Percentiles rank a stretch among this genome's conserved stretches.
These are phyloP conservation scores for Xylophagus ater DNA, from an alignment of 2,888 invertebrate species.

Conservation along the genomic window DNA sequence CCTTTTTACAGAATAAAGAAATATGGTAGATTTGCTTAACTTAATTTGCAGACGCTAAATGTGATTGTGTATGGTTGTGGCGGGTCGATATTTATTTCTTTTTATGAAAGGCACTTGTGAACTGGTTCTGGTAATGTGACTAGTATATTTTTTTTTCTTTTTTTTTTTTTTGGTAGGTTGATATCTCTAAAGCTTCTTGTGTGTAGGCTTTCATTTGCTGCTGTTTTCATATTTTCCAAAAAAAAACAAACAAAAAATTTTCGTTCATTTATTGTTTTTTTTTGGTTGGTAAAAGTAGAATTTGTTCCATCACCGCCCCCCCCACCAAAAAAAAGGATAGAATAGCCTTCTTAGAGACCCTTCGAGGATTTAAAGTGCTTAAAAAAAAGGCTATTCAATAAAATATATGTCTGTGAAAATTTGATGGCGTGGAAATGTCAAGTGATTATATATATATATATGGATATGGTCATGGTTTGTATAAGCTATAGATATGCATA, in stretches of 20 bases:
- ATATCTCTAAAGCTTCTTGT: neutral
- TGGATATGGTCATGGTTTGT: no score
- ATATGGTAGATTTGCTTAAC: slow-evolving; percentile 21
- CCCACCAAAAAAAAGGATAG: no score
- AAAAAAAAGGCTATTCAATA: slow-evolving; percentile 10
- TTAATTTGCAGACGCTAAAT: slow-evolving; percentile 22
- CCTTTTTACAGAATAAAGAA: slow-evolving; percentile 11
- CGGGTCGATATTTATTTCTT: slow-evolving; percentile 19
- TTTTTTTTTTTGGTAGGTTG: slow-evolving; percentile 5
- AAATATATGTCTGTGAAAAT: slow-evolving; percentile 4
- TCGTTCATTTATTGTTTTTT: neutral
- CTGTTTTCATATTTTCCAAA: neutral
- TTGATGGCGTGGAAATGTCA: slow-evolving; percentile 15
- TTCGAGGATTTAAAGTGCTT: slow-evolving; percentile 13
- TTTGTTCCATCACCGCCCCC: no score
- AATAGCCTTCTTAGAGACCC: slow-evolving; percentile 10
- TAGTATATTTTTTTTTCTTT: slow-evolving; percentile 2
- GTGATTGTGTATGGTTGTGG: slow-evolving; percentile 18
- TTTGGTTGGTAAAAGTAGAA: slow-evolving; percentile 6
- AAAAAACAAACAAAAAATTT: neutral
- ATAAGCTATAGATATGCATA: no score
- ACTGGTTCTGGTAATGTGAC: neutral
- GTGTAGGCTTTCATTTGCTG: neutral
- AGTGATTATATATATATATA: slow-evolving; percentile 8
- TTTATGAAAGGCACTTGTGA: slow-evolving; percentile 16